Evolutionary conservation across 1,140 invertebrate genomes (phyloP), one percentile per base, ranked within the genome.

Genomic region (Druon quercuslanigerum): DNA sequence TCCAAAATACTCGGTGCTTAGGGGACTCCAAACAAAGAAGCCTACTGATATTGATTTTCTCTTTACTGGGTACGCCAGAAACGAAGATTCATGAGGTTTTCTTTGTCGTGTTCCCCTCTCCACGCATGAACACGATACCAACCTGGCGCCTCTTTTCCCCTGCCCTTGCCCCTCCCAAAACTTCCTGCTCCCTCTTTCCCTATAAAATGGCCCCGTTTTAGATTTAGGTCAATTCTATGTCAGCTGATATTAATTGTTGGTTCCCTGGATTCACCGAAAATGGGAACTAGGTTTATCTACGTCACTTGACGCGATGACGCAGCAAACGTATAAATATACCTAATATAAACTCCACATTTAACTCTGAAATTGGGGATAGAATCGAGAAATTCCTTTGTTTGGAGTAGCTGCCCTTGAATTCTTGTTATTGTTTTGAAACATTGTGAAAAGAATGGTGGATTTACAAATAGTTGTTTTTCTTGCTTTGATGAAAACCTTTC

Each of bases 41-140:
- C 85, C 81, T 79, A 81, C 82, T 82, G 76, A 82, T 90, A 90
- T 90, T 88, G 89, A 90, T 89, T 89, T 90, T 90, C 84, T 85
- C 83, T 82, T 46, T 71, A 76, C 77, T 79, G 81, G 81, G 75
- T 60, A 82, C 76, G 73, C 70, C 80, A 76, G 73, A 78, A 84
- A 89, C 87, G 87, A 89, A 87, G 87, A 86, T 83, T 83, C 82
- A 80, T 74, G 73, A 81, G 75, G 78, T 83, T 79, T 76, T 75
- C 76, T 82, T 79, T 80, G 78, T 80, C 60, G 60, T 66, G 13
- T 66, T 33, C 60, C 60, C 57, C 60, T 66, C 33, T n/a, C 60
- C n/a, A 66, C n/a, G 16, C 60, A 33, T 40, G 60, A 66, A 46
- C 60, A 66, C 60, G 13, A 66, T 66, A 16, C n/a, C 60, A 33